A percentile compares a stretch with the other conserved stretches of the same genome.
Evolutionary conservation across 2,113 vertebrate species (phyloP).

Genomic region (Neomonachus schauinslandi): DNA sequence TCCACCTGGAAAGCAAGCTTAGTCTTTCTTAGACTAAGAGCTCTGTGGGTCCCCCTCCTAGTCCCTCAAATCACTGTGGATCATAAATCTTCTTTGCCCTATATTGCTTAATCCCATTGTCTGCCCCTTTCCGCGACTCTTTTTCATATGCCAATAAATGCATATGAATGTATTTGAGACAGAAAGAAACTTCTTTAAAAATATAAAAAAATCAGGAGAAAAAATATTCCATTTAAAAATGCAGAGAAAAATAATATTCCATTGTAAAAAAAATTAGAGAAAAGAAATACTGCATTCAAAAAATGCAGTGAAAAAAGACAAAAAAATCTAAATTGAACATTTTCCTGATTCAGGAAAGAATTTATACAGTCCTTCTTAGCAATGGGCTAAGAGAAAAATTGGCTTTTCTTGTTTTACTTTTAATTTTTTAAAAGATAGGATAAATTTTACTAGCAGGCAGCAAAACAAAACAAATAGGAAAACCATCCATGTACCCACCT

Average conservation of each 20-base stretch:
- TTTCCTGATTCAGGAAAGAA: neutral
- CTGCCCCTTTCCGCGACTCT: neutral
- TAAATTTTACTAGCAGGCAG: neutral
- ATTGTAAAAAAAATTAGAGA: neutral
- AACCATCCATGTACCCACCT: rapidly evolving
- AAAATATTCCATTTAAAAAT: neutral
- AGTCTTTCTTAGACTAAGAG: neutral
- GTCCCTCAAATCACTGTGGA: neutral
- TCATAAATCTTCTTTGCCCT: neutral
- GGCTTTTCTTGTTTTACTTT: neutral
- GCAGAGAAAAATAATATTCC: neutral
- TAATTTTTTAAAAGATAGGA: neutral
- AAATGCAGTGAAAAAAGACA: neutral
- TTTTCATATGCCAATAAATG: neutral
- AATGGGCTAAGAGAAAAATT: neutral
- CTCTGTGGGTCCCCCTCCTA: no score
- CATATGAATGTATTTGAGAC: neutral
- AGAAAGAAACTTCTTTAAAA: neutral
- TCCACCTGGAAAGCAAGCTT: neutral
- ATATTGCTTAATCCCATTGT: neutral
- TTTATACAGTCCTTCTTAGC: neutral
- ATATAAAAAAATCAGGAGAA: neutral
- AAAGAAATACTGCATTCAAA: neutral
- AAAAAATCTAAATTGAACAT: neutral
- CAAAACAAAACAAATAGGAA: neutral